Base-by-base conservation (phyloP, 2,113 vertebrate species). In the Calidris pugnax region DNA sequence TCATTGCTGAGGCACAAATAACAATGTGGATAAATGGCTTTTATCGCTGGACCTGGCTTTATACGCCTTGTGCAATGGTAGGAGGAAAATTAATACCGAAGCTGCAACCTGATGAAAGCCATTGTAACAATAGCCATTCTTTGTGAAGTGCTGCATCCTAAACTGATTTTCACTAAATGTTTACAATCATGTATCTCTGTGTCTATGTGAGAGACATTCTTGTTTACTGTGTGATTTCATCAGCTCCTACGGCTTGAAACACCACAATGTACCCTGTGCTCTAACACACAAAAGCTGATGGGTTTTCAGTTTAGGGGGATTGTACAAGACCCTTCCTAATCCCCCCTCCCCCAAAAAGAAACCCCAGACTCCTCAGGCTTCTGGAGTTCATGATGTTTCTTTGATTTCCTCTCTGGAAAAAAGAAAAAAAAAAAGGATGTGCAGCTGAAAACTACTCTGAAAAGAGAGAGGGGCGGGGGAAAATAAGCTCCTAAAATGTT, bases 401-500 rank as follows among this genome's bases (percentile, higher is more conserved):
- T 75, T 67, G 12, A 41, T 62, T 79, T 96, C 78, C 66, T 24
- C 22, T 53, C 19, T 39, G 41, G 53, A 5, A 1, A 17, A 33
- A 9, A 47, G n/a, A n/a, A n/a, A 35, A 21, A 66, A 39, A 48
- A 59, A 60, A 47, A 47, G 55, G 19, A 95, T 77, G 37, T 71
- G 39, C 78, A 87, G 24, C 48, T 94, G 30, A 82, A 89, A 64
- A 92, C 45, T 73, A 71, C 53, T 33, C 37, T 63, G 51, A 76
- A 53, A 83, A 92, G 55, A 67, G 80, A 94, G 67, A 86, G 53
- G 2, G 51, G 6, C 0, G 24, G 12, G 10, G 68, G 84, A 67
- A 96, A 94, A 87, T 93, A 94, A 23, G 30, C 48, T 94, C 75
- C 81, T 93, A 85, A 92, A 97, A 93, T 94, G 50, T 97, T 98